Evolutionary conservation across 2,888 invertebrate species (phyloP).

Genomic region (Drosophila silvestris): DNA sequence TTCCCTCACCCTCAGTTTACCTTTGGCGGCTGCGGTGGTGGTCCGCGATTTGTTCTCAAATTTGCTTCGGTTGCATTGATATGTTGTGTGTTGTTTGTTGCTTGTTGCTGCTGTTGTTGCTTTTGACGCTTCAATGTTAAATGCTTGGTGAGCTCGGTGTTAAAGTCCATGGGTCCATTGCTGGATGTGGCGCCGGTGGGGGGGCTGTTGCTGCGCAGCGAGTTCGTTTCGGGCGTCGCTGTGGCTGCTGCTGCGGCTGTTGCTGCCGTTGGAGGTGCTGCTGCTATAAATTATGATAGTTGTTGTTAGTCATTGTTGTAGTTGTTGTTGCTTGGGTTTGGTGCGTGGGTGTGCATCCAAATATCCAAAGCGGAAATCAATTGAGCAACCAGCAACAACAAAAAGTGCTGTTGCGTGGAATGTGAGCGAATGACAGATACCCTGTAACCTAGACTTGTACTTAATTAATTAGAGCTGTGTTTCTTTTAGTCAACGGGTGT

Average conservation of each 20-base stretch:
- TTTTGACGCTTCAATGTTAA: conserved; percentile 85
- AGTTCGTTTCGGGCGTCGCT: conserved; percentile 74
- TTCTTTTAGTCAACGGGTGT: fast-evolving
- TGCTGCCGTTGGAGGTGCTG: conserved; percentile 55
- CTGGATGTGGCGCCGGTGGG: conserved; percentile 47
- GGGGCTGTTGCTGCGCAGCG: conserved; percentile 70
- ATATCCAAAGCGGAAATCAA: conserved; percentile 65
- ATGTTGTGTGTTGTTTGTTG: conserved; percentile 45
- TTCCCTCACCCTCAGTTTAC: conserved; percentile 37
- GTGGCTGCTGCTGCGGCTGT: conserved; percentile 65
- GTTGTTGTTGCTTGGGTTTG: conserved; percentile 55
- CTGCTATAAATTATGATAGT: conserved; percentile 47
- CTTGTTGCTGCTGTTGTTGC: conserved; percentile 73
- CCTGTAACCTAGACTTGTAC: background rate
- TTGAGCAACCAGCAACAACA: conserved; percentile 55
- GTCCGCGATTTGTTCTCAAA: conserved; percentile 88
- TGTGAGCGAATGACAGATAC: background rate
- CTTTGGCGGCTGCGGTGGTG: conserved; percentile 92
- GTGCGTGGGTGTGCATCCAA: conserved; percentile 53
- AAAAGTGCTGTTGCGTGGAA: background rate
- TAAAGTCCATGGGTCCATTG: conserved; percentile 84
- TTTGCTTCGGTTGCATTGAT: conserved; percentile 85
- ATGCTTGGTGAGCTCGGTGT: conserved; percentile 85
- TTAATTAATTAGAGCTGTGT: background rate
- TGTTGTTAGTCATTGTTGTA: conserved; percentile 57